Evolutionary conservation across 2,888 invertebrate species (phyloP).

Genomic region (Syrphus vitripennis): DNA sequence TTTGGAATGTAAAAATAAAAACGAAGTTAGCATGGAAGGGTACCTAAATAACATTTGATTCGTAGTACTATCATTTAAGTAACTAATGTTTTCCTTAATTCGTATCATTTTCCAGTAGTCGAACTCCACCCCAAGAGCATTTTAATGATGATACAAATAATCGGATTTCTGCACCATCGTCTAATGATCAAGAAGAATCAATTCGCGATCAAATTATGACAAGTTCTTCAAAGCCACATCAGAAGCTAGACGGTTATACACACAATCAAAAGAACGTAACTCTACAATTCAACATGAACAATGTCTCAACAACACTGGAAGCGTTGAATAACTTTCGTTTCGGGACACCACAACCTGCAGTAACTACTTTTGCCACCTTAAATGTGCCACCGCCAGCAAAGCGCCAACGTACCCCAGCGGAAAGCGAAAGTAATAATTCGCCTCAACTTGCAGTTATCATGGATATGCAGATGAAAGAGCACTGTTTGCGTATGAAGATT

Average conservation of each 20-base stretch:
- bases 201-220: conserved; percentile 74
- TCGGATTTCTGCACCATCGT: conserved; percentile 72
- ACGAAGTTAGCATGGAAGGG: conserved; percentile 80
- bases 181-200: conserved; percentile 72
- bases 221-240: conserved; percentile 72
- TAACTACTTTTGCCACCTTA: conserved; percentile 75
- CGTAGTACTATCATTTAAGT: not conserved
- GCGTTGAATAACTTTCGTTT: conserved; percentile 79
- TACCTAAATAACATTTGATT: conserved; percentile 74
- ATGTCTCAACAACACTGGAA: conserved; percentile 80
- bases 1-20: conserved; percentile 77
- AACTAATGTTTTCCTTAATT: not conserved
- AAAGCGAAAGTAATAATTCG: conserved; percentile 70
- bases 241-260: conserved; percentile 53
- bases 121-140: conserved; percentile 79
- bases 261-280: conserved; percentile 77
- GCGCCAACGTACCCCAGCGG: conserved; percentile 76
- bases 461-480: conserved; percentile 81
- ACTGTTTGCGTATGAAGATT: conserved; percentile 81
- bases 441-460: conserved; percentile 78
- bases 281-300: conserved; percentile 79
- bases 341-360: conserved; percentile 78
- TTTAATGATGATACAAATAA: conserved; percentile 80
- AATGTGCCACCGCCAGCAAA: conserved; percentile 75
- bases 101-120: conserved; percentile 76